These are phyloP conservation scores for Pteropus rufus DNA, from an alignment of 2,797 vertebrate genomes.

Conservation along the genomic window DNA sequence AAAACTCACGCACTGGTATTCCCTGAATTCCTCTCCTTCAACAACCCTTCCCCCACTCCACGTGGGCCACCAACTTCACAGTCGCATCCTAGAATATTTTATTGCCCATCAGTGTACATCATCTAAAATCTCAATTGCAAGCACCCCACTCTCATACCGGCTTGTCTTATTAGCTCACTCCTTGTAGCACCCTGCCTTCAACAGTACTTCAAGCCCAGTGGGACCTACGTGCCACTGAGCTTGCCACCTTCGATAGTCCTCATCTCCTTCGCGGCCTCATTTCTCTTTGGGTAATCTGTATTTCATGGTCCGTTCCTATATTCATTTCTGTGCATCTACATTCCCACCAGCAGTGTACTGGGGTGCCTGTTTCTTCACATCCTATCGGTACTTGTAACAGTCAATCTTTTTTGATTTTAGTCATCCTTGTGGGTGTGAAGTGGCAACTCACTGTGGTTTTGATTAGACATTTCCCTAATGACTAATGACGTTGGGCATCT, in stretches of 20 bases:
- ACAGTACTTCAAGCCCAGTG: not conserved
- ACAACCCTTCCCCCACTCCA: not conserved
- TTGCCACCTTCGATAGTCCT: not conserved
- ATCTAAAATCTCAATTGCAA: not conserved
- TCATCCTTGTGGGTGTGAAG: not conserved
- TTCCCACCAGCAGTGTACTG: not conserved
- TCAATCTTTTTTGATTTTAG: not conserved
- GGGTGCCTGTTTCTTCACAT: not conserved
- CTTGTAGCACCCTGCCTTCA: not conserved
- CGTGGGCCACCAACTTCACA: not conserved
- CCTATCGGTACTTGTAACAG: not conserved
- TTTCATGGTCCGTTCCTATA: not conserved
- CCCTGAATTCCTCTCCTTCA: not conserved
- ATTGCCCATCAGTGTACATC: not conserved
- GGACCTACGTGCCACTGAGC: not conserved
- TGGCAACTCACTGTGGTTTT: not conserved
- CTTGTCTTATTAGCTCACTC: not conserved
- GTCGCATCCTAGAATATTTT: not conserved
- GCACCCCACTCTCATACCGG: not conserved
- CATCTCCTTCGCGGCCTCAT: not conserved
- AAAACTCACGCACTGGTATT: not conserved
- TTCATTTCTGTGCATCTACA: not conserved
- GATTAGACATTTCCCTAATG: not conserved
- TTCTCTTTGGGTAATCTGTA: not conserved
- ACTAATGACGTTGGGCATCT: not conserved